Evolutionary conservation across 2,113 vertebrate species (phyloP).

Genomic region (Todiramphus chloris): DNA sequence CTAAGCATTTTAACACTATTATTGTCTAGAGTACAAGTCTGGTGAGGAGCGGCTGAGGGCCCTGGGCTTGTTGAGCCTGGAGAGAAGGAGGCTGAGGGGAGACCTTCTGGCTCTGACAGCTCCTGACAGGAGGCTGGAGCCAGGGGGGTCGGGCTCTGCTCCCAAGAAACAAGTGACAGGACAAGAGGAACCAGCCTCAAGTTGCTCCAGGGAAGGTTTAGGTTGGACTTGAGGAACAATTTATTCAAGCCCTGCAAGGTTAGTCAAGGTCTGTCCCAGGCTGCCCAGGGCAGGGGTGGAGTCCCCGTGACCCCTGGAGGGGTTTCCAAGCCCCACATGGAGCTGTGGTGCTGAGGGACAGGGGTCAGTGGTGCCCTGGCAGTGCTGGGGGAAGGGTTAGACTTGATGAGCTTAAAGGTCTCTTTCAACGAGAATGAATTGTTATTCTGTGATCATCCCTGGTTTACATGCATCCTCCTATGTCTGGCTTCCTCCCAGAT

Average conservation of each 20-base stretch:
- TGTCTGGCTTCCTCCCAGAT: neutral
- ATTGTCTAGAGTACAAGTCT: neutral
- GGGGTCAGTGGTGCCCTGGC: neutral
- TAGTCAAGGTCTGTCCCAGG: neutral
- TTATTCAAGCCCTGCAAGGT: neutral
- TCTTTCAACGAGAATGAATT: neutral
- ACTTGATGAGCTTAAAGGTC: neutral
- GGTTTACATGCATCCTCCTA: neutral
- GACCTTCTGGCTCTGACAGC: neutral
- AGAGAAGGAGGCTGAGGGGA: neutral
- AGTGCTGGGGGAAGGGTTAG: neutral
- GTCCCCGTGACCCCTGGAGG: neutral
- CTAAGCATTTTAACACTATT: neutral
- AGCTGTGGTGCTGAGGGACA: neutral
- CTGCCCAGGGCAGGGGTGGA: neutral
- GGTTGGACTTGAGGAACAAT: neutral
- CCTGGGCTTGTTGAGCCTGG: neutral
- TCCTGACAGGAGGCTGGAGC: neutral
- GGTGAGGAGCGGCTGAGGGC: neutral
- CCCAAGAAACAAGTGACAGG: neutral
- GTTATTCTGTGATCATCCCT: neutral
- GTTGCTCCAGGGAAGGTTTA: neutral
- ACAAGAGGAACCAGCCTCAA: neutral
- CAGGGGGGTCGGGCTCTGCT: neutral
- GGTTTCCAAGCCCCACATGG: neutral